A percentile compares a stretch with the other conserved stretches of the same genome.
Evolutionary conservation across 2,113 vertebrate genomes (phyloP).

Genomic region (Panthera leo): DNA sequence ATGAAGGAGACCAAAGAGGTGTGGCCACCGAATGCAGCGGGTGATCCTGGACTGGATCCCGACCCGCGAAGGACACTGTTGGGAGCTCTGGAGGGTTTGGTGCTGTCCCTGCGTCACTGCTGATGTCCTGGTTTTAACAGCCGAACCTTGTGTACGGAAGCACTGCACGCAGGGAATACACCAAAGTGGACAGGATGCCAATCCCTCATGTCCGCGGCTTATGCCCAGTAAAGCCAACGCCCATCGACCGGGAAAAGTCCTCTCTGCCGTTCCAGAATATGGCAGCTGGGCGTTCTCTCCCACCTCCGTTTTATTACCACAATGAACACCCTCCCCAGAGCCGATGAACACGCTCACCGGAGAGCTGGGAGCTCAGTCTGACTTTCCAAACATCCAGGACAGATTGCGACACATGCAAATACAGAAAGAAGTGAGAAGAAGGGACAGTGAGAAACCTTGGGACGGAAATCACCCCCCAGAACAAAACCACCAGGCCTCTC

Average conservation of each 20-base stretch:
- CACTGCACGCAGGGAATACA: rapidly evolving
- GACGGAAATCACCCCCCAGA: rapidly evolving
- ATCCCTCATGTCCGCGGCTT: no score
- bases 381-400: background rate
- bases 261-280: background rate
- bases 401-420: background rate
- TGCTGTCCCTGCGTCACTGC: rapidly evolving
- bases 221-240: background rate
- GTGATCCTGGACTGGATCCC: background rate
- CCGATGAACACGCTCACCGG: rapidly evolving
- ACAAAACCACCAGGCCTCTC: rapidly evolving
- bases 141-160: background rate
- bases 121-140: background rate
- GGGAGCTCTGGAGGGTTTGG: background rate
- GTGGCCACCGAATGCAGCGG: rapidly evolving
- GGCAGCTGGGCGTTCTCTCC: background rate
- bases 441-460: background rate
- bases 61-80: background rate
- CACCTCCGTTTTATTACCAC: background rate
- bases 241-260: background rate
- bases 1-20: no score
- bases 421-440: background rate
- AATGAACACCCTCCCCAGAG: background rate
- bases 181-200: background rate
- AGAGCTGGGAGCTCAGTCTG: background rate